Evolutionary conservation across 2,888 invertebrate species (phyloP).

Genomic region (Odontocerum albicorne): DNA sequence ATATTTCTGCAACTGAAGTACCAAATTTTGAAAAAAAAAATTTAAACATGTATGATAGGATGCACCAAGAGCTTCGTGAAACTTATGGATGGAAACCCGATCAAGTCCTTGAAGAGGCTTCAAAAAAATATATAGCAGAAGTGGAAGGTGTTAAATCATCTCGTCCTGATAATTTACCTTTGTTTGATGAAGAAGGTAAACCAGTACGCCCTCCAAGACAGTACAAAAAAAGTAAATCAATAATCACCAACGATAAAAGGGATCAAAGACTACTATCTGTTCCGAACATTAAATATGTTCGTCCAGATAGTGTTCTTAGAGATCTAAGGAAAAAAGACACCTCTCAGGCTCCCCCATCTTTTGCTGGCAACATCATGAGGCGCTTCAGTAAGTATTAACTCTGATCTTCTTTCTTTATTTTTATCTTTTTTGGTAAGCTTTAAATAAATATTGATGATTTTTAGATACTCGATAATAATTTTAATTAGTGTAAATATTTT

Average conservation of each 20-base stretch:
- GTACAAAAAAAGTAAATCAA: conserved; percentile 50
- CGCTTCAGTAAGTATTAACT: conserved; percentile 81
- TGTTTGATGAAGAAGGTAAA: conserved; percentile 53
- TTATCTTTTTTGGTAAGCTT: not conserved
- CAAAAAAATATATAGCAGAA: conserved; percentile 48
- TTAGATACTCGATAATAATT: no score
- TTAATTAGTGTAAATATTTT: no score
- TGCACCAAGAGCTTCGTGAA: conserved; percentile 50
- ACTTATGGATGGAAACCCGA: conserved; percentile 45
- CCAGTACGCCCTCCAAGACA: conserved; percentile 59
- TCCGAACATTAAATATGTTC: conserved; percentile 70
- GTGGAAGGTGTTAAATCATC: conserved; percentile 43
- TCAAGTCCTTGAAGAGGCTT: conserved; percentile 35
- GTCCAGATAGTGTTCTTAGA: conserved; percentile 53
- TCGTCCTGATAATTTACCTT: conserved; percentile 67
- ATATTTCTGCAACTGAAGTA: not conserved
- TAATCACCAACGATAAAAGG: conserved; percentile 50
- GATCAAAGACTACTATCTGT: conserved; percentile 75
- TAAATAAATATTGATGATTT: no score
- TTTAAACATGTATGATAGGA: conserved; percentile 49
- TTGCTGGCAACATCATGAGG: conserved; percentile 77
- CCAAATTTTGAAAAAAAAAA: conserved; percentile 9
- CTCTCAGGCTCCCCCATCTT: conserved; percentile 54
- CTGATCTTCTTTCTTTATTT: conserved; percentile 9
- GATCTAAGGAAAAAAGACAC: conserved; percentile 59